Evolutionary conservation across 2,797 vertebrate genomes (phyloP).

Genomic region (Euthynnus affinis): DNA sequence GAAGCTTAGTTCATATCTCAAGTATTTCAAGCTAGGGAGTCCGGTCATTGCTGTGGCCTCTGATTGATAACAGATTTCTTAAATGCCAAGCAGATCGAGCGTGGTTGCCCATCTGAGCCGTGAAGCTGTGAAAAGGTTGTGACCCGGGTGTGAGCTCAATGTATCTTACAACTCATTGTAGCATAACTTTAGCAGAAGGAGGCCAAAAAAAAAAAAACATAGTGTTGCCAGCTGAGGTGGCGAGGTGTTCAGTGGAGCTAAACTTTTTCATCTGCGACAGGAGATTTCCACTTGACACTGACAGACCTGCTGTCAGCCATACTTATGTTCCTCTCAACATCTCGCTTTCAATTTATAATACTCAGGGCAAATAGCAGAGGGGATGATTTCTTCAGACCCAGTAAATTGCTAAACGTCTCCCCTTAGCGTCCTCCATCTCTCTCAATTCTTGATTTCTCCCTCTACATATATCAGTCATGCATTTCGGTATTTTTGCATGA

Average conservation of each 20-base stretch:
- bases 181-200: not conserved
- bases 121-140: slow-evolving; percentile 24
- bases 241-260: not conserved
- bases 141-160: slow-evolving; percentile 1
- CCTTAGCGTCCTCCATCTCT: slow-evolving; percentile 36
- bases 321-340: not conserved
- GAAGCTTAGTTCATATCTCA: slow-evolving; percentile 13
- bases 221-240: not conserved
- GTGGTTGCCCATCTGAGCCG: slow-evolving; percentile 2
- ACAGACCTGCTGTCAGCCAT: slow-evolving; percentile 23
- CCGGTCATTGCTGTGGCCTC: not conserved
- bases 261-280: slow-evolving; percentile 25
- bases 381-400: slow-evolving; percentile 27
- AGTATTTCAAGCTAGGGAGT: not conserved
- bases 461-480: slow-evolving; percentile 20
- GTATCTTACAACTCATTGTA: not conserved
- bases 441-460: slow-evolving; percentile 10
- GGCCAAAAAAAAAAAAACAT: not conserved
- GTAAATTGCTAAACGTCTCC: slow-evolving; percentile 46
- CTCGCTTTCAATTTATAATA: slow-evolving; percentile 19
- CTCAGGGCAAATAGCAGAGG: slow-evolving; percentile 4
- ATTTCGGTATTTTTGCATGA: slow-evolving; percentile 35
- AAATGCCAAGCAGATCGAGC: slow-evolving; percentile 18
- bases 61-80: slow-evolving; percentile 37
- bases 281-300: slow-evolving; percentile 25